Evolutionary conservation across 1,140 invertebrate genomes (phyloP).

Genomic region (Penaeus chinensis): DNA sequence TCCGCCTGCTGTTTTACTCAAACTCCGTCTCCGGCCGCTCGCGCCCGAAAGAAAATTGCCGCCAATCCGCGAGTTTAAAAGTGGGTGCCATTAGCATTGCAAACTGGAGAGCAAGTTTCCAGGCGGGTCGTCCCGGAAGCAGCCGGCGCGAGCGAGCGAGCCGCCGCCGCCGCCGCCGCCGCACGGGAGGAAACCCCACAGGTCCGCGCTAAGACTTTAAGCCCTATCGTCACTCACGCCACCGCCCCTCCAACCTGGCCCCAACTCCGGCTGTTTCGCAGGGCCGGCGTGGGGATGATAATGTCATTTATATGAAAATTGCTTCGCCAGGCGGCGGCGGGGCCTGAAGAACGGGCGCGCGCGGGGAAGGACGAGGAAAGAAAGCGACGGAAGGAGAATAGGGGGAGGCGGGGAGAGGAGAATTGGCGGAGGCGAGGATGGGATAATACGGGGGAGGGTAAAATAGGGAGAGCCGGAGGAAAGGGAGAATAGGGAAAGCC

Average conservation of each 20-base stretch:
- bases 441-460: not conserved
- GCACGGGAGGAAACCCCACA: slow-evolving; percentile 19
- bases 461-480: not conserved
- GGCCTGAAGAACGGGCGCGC: not conserved
- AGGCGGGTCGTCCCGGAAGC: slow-evolving; percentile 1
- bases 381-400: not conserved
- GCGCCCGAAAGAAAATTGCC: slow-evolving; percentile 33
- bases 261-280: slow-evolving; percentile 36
- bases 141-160: not conserved
- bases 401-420: too few species aligned
- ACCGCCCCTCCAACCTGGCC: slow-evolving; percentile 8
- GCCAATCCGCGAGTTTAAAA: slow-evolving; percentile 50
- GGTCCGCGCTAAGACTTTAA: slow-evolving; percentile 8
- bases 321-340: slow-evolving; percentile 33
- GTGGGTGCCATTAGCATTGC: slow-evolving; percentile 50
- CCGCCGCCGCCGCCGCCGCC: not conserved
- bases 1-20: not conserved
- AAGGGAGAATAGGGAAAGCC: not conserved
- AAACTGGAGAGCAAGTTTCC: slow-evolving; percentile 53
- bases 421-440: not conserved
- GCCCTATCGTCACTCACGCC: not conserved
- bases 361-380: not conserved
- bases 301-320: slow-evolving; percentile 59
- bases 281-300: slow-evolving; percentile 46
- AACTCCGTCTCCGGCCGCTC: not conserved